phyloP scores from a whole-genome alignment of 1,140 invertebrate genomes.

The Hetaerina americana region DNA sequence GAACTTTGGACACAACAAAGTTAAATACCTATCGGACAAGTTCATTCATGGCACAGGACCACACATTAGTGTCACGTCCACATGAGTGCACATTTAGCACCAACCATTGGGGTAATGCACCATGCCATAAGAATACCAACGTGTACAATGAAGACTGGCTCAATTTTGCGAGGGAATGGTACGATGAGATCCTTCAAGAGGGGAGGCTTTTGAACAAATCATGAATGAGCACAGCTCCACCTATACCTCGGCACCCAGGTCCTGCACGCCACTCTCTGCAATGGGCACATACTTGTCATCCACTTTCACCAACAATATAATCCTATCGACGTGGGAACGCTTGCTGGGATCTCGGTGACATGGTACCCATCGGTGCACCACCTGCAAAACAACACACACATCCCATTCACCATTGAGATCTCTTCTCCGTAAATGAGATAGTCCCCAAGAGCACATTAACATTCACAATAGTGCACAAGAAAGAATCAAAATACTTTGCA shows the following conservation, averaged over 20 bases:
- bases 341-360: slow-evolving; percentile 72
- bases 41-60: not conserved
- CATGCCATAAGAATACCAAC: too few species aligned
- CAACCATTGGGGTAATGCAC: not conserved
- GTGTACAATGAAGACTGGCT: too few species aligned
- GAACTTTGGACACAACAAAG: not conserved
- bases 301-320: slow-evolving; percentile 81
- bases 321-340: slow-evolving; percentile 79
- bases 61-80: too few species aligned
- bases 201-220: not conserved
- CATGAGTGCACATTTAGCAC: too few species aligned
- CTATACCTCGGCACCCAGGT: slow-evolving; percentile 55
- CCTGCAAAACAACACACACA: slow-evolving; percentile 34
- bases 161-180: not conserved
- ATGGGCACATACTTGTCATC: slow-evolving; percentile 88
- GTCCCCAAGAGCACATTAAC: too few species aligned
- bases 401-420: too few species aligned
- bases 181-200: not conserved
- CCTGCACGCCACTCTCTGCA: slow-evolving; percentile 72
- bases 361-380: slow-evolving; percentile 84
- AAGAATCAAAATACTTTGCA: too few species aligned
- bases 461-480: too few species aligned
- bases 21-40: not conserved
- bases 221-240: too few species aligned
- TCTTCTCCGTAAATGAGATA: too few species aligned